Base-by-base conservation (phyloP, 2,888 invertebrate genomes). In the Aquatica leii region DNA sequence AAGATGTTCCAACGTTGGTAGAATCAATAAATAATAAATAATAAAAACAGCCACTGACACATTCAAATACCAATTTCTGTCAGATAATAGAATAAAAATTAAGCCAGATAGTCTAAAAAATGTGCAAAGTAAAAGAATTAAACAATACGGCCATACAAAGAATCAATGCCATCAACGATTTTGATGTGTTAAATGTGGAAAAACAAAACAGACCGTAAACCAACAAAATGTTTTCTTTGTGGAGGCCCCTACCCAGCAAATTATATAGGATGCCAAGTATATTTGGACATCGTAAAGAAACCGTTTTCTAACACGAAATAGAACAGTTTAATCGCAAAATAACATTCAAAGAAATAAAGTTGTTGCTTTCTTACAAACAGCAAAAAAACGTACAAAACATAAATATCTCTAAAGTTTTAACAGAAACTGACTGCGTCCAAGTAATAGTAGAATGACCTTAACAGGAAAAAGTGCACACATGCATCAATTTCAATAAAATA, bases 181-280 rank as follows among this genome's bases (percentile, higher is more conserved):
- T 6, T 31, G 31, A 31, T 4, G 31, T 6, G 4, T 6, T 31
- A 31, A 31, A 6, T 6, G 9, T 9, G 31, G 31, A 31, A 4
- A 4, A 31, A 9, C 4, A 31, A 4, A 31, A 9, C n/a, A 31
- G 31, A 31, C 17, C 40, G 54, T 9, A 53, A 53, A 53, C 54
- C 54, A 12, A 18, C 14, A 53, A 53, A 53, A 20, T 62, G 62
- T 14, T 31, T 35, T 37, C 14, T 51, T 41, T 62, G 62, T n/a
- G 37, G 31, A 34, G 57, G 21, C 5, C 17, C 48, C 5, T 57
- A 62, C 35, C 57, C 52, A 18, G 50, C 62, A 14, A 57, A 58
- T 41, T 58, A 62, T 40, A 62, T 58, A 57, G 46, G 46, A 21
- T 51, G 57, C 11, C 49, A 46, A 21, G 61, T 55, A 11, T 61